Evolutionary conservation across 2,113 vertebrate species (phyloP), one percentile per base, ranked within the genome.

Genomic region (Polyodon spathula): DNA sequence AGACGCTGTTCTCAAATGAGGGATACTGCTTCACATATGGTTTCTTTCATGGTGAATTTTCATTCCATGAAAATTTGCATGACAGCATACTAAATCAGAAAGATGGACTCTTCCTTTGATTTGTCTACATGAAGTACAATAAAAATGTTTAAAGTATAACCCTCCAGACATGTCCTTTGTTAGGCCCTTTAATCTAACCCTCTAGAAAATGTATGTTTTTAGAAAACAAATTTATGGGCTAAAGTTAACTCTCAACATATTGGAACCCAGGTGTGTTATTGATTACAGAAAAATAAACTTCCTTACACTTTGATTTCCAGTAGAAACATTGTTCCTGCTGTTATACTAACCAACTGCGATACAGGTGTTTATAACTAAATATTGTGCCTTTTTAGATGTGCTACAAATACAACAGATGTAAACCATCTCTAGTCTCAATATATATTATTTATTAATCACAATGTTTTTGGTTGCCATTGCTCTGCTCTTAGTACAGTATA

Each of bases 31-130:
- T 17, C 60, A 67, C 70, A 68, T 71, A 56, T 74, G 66, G 71
- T 68, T 75, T 72, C 10, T 70, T 60, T 69, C 60, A 67, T 54
- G 37, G 61, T 40, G 54, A 54, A 54, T 63, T 61, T 59, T 62
- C 52, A 38, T 53, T 63, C 68, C 53, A 54, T 71, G 67, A 68
- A 61, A 66, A 61, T 68, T 59, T 63, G 73, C 66, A 69, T 65
- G 68, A 74, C 69, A 69, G 64, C 64, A 42, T 58, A 68, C 62
- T 73, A 70, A 75, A 76, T 67, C 70, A 73, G 56, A 67, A 60
- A 46, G 51, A 17, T 54, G 40, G 40, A 44, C 65, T 43, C 54
- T 65, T 8, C 40, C 64, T 58, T 69, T 65, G 63, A 66, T 56
- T 57, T 58, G 50, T 63, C 57, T 17, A 57, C 66, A 65, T 48